Evolutionary conservation across 2,797 vertebrate genomes (phyloP).

Genomic region (Poeciliopsis gracilis): DNA sequence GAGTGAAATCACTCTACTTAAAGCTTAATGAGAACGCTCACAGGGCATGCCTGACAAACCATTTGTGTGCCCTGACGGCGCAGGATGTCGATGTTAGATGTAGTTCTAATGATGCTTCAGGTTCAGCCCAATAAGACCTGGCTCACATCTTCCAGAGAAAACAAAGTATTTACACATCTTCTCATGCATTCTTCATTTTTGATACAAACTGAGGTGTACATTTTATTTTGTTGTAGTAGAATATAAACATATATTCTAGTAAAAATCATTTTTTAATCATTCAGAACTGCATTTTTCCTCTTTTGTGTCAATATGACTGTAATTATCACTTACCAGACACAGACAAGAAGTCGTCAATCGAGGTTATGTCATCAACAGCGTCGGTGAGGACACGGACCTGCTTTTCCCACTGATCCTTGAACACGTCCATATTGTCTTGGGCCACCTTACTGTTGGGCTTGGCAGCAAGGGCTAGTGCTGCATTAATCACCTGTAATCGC

Average conservation of each 20-base stretch:
- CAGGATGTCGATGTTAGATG: constrained; percentile 65
- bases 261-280: neutral
- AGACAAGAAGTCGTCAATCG: constrained; percentile 97
- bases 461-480: constrained; percentile 93
- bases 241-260: neutral
- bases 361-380: constrained; percentile 98
- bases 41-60: constrained; percentile 55
- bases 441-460: constrained; percentile 98
- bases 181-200: constrained; percentile 7
- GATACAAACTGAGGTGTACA: neutral
- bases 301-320: neutral
- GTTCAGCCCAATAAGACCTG: constrained; percentile 52
- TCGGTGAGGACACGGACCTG: constrained; percentile 97
- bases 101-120: constrained; percentile 47
- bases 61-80: constrained; percentile 64
- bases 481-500: constrained; percentile 95
- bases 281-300: neutral
- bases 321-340: constrained; percentile 91
- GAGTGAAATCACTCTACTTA: constrained; percentile 71
- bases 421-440: constrained; percentile 99
- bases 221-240: neutral
- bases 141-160: constrained; percentile 19
- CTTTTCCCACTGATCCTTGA: constrained; percentile 99
- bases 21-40: constrained; percentile 74
- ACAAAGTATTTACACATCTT: constrained; percentile 16